Evolutionary conservation across 2,888 invertebrate genomes (phyloP).

Genomic region (Crematogaster levior): DNA sequence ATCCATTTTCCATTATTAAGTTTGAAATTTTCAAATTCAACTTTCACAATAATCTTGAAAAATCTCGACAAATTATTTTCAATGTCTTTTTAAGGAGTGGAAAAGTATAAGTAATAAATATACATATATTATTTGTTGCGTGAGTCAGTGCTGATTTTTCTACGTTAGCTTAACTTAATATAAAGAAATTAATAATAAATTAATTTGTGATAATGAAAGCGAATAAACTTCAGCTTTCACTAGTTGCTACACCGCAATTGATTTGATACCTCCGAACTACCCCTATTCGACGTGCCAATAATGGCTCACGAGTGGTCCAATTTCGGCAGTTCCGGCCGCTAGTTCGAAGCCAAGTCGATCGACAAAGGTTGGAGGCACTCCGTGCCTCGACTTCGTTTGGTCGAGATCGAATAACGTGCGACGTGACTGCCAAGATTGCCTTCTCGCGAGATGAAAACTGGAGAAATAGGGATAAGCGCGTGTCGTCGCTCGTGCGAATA

Average conservation of each 20-base stretch:
- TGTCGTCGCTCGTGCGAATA: slow-evolving; percentile 72
- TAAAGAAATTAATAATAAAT: background rate
- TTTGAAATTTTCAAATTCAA: background rate
- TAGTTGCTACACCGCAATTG: slow-evolving; percentile 12
- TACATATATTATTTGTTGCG: background rate
- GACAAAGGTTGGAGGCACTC: slow-evolving; percentile 66
- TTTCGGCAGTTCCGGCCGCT: slow-evolving; percentile 61
- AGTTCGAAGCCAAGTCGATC: slow-evolving; percentile 45
- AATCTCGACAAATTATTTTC: too few species aligned
- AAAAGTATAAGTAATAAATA: background rate
- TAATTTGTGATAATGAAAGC: background rate
- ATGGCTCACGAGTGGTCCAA: slow-evolving; percentile 57
- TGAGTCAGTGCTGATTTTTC: too few species aligned
- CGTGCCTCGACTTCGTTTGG: slow-evolving; percentile 70
- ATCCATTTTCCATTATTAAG: background rate
- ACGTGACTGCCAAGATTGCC: slow-evolving; percentile 74
- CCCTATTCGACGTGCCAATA: slow-evolving; percentile 30
- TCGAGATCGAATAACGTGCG: slow-evolving; percentile 71
- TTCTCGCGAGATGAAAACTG: slow-evolving; percentile 74
- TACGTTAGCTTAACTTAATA: background rate
- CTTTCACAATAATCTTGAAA: background rate
- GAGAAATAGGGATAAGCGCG: slow-evolving; percentile 72
- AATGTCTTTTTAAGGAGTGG: background rate
- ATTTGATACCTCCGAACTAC: slow-evolving; percentile 40
- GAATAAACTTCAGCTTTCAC: slow-evolving; percentile 20